Evolutionary conservation across 2,888 invertebrate genomes (phyloP).

Genomic region (Drosophila melanosoma): DNA sequence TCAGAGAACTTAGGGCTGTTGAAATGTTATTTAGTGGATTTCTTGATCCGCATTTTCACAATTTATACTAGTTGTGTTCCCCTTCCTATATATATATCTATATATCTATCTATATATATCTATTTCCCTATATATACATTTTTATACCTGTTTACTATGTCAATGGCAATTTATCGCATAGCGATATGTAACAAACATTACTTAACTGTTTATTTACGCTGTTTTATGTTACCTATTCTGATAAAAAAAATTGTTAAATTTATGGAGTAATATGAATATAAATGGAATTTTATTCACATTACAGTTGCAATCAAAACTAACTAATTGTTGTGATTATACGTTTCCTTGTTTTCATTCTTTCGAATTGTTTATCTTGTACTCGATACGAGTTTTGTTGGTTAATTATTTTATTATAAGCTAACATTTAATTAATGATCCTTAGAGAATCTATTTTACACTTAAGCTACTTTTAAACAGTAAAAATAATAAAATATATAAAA

Average conservation of each 20-base stretch:
- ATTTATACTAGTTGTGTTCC: constrained; percentile 34
- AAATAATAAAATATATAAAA: constrained; percentile 29
- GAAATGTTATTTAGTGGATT: constrained; percentile 72
- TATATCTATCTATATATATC: constrained; percentile 22
- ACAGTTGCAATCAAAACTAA: constrained; percentile 44
- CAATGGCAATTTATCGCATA: constrained; percentile 49
- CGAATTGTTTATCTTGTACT: constrained; percentile 66
- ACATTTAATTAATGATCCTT: constrained; percentile 59
- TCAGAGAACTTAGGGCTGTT: constrained; percentile 79
- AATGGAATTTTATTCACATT: constrained; percentile 10
- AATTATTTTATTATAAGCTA: constrained; percentile 69
- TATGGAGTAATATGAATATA: constrained; percentile 20
- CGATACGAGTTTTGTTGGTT: constrained; percentile 72
- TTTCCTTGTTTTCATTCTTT: constrained; percentile 45
- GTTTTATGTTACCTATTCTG: constrained; percentile 44
- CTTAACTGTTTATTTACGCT: constrained; percentile 41
- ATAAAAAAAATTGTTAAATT: constrained; percentile 18
- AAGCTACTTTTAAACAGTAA: constrained; percentile 56
- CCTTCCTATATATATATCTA: constrained; percentile 26
- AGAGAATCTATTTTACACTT: constrained; percentile 54
- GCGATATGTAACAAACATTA: constrained; percentile 46
- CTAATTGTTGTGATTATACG: constrained; percentile 65
- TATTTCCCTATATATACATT: constrained; percentile 11
- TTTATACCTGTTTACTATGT: constrained; percentile 26
- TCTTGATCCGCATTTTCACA: constrained; percentile 62